A percentile compares a stretch with the other conserved stretches of the same genome.
These are phyloP conservation scores for Megaustenia siamemsis DNA, from an alignment of 2,888 invertebrate species.

Conservation along the genomic window DNA sequence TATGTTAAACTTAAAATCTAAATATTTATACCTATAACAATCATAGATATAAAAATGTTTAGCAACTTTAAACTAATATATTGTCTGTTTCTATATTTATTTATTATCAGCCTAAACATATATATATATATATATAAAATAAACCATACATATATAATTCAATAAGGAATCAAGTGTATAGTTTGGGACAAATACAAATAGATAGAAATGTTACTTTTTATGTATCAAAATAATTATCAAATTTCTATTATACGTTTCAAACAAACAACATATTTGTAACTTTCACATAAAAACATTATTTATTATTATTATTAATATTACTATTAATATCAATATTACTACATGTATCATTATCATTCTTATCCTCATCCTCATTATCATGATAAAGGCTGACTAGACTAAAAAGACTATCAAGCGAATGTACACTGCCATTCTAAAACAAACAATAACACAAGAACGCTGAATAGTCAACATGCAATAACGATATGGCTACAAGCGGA, in stretches of 20 bases:
- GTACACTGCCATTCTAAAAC: not conserved
- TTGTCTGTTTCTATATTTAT: no score
- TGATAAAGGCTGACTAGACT: not conserved
- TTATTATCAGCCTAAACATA: no score
- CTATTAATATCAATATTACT: not conserved
- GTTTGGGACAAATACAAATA: no score
- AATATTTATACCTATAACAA: no score
- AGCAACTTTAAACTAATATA: no score
- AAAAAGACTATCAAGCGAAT: not conserved
- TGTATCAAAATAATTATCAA: not conserved
- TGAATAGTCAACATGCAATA: slow-evolving; percentile 21
- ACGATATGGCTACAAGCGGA: not conserved
- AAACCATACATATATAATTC: no score
- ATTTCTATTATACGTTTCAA: not conserved
- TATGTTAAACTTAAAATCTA: no score
- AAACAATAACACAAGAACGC: not conserved
- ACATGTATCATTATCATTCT: not conserved
- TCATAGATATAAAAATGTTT: no score
- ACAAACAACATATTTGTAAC: not conserved
- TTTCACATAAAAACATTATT: not conserved
- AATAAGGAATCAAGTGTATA: no score
- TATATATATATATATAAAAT: no score
- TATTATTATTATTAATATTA: not conserved
- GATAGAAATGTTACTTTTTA: no score
- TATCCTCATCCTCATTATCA: not conserved